Evolutionary conservation across 1,140 invertebrate species (phyloP).

Genomic region (Solenopsis fugax): DNA sequence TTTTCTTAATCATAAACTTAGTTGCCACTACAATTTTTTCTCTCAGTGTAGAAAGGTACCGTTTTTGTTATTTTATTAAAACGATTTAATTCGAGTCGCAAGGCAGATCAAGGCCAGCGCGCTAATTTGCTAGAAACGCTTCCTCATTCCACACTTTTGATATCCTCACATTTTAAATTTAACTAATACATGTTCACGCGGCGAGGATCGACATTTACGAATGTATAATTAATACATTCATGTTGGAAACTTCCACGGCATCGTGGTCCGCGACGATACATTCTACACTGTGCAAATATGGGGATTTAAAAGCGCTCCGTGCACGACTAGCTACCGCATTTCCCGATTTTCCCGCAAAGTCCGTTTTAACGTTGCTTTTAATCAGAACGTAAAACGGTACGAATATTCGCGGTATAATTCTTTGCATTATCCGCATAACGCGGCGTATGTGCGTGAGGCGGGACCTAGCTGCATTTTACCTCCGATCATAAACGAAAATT

Average conservation of each 20-base stretch:
- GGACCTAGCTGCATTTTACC: constrained; percentile 59
- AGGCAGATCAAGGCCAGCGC: not conserved
- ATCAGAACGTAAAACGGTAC: constrained; percentile 65
- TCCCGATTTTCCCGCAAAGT: constrained; percentile 41
- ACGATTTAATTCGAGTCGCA: no score
- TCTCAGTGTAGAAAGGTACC: no score
- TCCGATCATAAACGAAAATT: constrained; percentile 78
- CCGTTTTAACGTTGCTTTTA: constrained; percentile 69
- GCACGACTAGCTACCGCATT: not conserved
- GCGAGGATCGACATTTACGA: not conserved
- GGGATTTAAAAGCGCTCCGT: constrained; percentile 28
- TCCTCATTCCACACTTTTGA: not conserved
- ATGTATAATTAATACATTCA: constrained; percentile 61
- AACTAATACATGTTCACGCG: constrained; percentile 7
- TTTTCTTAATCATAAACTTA: no score
- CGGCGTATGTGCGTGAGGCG: not conserved
- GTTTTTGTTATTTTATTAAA: not conserved
- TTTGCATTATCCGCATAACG: constrained; percentile 69
- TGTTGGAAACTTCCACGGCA: constrained; percentile 1
- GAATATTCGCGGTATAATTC: constrained; percentile 73
- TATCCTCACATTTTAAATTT: not conserved
- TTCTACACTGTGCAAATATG: constrained; percentile 32
- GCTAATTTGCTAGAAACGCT: not conserved
- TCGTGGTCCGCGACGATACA: constrained; percentile 50
- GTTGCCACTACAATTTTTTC: no score